Percentiles rank a stretch among this genome's conserved stretches.
These are phyloP conservation scores for Beris chalybata DNA, from an alignment of 2,888 invertebrate species.

Conservation along the genomic window DNA sequence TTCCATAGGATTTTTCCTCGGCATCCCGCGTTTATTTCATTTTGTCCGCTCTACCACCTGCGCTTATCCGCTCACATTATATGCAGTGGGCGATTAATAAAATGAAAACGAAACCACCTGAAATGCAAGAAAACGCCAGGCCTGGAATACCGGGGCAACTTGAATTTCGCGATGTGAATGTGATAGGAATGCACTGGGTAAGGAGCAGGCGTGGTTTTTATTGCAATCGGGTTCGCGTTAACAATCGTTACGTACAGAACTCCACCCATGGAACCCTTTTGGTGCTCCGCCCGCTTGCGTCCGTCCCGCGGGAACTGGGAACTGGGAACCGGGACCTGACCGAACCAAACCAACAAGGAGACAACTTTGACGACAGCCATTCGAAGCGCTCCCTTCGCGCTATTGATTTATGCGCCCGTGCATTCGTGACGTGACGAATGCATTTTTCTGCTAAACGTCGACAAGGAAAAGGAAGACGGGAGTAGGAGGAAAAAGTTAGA, in stretches of 20 bases:
- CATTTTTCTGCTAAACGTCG: constrained; percentile 19
- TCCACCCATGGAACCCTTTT: constrained; percentile 16
- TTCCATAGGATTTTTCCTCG: no score
- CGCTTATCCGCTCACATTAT: no score
- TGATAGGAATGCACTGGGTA: constrained; percentile 31
- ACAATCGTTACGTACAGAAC: constrained; percentile 25
- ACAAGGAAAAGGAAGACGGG: not conserved
- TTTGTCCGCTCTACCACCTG: no score
- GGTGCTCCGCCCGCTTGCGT: no score
- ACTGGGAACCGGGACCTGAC: no score
- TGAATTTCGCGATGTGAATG: constrained; percentile 29
- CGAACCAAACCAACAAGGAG: no score
- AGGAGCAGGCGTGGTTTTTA: constrained; percentile 32
- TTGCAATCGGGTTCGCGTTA: constrained; percentile 22
- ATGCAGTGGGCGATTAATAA: no score
- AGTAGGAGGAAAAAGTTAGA: not conserved
- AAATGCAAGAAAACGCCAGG: no score
- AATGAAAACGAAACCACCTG: no score
- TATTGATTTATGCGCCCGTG: constrained; percentile 33
- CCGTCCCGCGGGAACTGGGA: no score
- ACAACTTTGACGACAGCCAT: constrained; percentile 18
- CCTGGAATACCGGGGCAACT: constrained; percentile 10
- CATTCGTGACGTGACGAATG: constrained; percentile 25
- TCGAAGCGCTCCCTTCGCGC: constrained; percentile 15
- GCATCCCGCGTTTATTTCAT: no score